phyloP scores from a whole-genome alignment of 2,797 vertebrate genomes.

The Dipus sagitta region DNA sequence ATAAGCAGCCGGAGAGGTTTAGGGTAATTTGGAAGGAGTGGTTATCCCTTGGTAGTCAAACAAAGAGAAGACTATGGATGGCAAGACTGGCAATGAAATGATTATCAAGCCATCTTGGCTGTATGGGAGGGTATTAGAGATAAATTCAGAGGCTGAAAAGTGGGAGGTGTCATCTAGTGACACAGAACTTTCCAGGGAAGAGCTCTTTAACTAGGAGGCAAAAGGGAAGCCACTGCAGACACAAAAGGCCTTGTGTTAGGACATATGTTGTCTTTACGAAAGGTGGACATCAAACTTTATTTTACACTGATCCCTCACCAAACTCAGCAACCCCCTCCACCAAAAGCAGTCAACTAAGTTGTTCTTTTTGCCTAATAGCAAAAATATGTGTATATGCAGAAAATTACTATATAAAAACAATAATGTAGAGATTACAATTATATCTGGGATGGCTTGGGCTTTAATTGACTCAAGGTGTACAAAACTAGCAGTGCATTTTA shows the following conservation, averaged over 20 bases:
- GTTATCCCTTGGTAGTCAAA: background rate
- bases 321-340: background rate
- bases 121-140: background rate
- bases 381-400: background rate
- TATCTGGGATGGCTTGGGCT: background rate
- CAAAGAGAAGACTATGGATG: background rate
- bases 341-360: background rate
- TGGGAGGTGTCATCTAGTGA: no score
- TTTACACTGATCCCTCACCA: background rate
- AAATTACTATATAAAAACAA: background rate
- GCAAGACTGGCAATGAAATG: background rate
- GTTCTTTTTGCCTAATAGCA: background rate
- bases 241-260: background rate
- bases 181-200: background rate
- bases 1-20: background rate
- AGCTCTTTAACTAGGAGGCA: background rate
- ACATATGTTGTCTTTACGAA: background rate
- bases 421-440: background rate
- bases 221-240: background rate
- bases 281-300: background rate
- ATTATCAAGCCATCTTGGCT: background rate
- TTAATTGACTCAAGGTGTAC: background rate
- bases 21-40: background rate
- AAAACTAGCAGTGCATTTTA: slow-evolving; percentile 1
- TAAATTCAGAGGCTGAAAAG: background rate